phyloP scores from a whole-genome alignment of 2,113 vertebrate species.

The Phocoena sinus region DNA sequence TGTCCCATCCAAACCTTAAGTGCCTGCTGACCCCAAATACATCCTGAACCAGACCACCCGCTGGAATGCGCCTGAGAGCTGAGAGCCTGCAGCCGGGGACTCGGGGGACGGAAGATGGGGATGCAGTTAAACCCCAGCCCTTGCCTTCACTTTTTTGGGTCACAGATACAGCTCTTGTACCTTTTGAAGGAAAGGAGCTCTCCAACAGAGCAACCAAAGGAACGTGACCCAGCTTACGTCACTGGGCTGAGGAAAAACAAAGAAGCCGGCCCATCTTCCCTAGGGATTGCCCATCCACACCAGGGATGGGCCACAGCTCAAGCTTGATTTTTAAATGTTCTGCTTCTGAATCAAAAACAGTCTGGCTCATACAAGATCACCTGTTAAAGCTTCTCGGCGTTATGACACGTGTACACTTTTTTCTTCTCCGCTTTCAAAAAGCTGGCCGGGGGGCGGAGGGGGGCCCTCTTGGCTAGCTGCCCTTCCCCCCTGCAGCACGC shows the following conservation, averaged over 20 bases:
- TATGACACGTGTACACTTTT: constrained; percentile 40
- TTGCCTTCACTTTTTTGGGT: constrained; percentile 12
- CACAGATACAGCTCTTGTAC: neutral
- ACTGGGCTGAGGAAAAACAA: neutral
- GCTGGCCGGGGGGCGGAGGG: neutral
- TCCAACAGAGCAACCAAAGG: neutral
- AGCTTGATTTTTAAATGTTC: neutral
- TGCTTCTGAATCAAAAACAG: neutral
- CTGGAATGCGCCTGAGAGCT: neutral
- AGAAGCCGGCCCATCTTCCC: neutral
- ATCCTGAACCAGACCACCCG: neutral
- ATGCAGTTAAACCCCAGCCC: neutral
- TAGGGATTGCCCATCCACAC: neutral
- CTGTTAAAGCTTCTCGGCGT: constrained; percentile 44
- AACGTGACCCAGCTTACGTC: neutral
- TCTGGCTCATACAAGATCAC: constrained; percentile 4
- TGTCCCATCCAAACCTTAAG: constrained; percentile 64
- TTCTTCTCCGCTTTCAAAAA: constrained; percentile 60
- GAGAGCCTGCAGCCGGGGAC: no score
- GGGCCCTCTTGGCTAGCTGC: neutral
- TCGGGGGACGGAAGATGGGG: constrained; percentile 38
- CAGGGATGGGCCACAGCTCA: neutral
- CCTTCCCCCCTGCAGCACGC: neutral
- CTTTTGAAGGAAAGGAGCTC: constrained; percentile 51
- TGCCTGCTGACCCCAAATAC: constrained; percentile 69